Conservation (phyloP, 2,113 vertebrate genomes). For the Acrocephalus arundinaceus region DNA sequence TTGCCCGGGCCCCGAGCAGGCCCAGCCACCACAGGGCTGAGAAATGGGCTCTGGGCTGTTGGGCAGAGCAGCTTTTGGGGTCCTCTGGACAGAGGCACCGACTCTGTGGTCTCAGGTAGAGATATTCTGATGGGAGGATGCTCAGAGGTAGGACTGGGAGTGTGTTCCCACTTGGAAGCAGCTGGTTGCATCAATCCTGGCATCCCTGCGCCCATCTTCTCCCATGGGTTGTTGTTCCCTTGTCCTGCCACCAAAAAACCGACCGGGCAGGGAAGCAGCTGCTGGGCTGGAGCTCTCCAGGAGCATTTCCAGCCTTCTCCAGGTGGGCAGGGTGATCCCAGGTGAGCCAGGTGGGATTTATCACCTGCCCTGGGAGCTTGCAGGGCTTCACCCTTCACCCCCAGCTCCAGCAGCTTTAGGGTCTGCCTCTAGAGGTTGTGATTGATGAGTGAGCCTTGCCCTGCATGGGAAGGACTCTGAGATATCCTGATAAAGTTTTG, state of each 20-base stretch:
- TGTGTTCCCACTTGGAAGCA: not conserved
- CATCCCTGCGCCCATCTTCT: not conserved
- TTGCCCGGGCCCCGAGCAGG: conserved; percentile 24
- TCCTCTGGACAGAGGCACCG: not conserved
- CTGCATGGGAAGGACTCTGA: accelerated
- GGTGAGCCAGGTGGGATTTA: not conserved
- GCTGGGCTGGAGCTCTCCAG: not conserved
- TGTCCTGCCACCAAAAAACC: not conserved
- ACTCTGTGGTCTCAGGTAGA: not conserved
- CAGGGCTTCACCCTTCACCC: not conserved
- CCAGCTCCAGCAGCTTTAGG: not conserved
- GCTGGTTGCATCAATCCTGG: not conserved
- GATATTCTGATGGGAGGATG: not conserved
- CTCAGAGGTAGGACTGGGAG: not conserved
- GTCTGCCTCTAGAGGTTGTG: not conserved
- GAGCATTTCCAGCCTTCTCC: accelerated
- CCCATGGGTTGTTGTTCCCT: not conserved
- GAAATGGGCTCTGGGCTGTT: not conserved
- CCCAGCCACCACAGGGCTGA: not conserved
- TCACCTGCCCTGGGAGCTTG: not conserved
- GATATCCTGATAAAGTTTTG: not conserved
- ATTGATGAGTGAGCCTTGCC: not conserved
- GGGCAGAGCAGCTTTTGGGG: not conserved
- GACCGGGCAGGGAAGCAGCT: accelerated
- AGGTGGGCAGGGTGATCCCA: not conserved